Base-by-base conservation (phyloP, 2,797 vertebrate species). In the Hydrolagus colliei region DNA sequence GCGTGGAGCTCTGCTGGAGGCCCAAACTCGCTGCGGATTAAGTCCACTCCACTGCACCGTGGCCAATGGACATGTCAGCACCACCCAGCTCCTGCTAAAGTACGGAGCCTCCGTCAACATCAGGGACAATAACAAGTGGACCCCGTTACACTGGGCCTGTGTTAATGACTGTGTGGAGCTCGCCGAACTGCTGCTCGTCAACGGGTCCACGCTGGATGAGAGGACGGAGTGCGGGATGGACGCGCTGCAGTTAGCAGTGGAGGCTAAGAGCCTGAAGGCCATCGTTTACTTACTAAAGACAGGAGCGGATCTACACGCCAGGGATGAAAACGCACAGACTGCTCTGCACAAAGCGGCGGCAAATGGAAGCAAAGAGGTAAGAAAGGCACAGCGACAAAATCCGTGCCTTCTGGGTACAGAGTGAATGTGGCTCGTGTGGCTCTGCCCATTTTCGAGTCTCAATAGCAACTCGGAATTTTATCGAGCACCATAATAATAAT, bases 1-100 rank as follows among this genome's bases (percentile, higher is more conserved):
- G 73, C 91, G 90, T 11, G 92, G 93, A 12, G 92, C 92, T 0
- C 87, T 85, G 0, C 90, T 86, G 0, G 80, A 35, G 0, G 88
- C 87, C 2, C 62, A 87, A 3, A 90, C 88, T 2, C 20, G 74
- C 68, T 87, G 86, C 0, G 93, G 93, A 3, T 90, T 93, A 22
- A 91, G 91, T 0, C 90, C 93, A 2, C 90, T 94, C n/a, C 94
- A 94, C 86, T 89, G 90, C 86, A 91, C 93, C 0, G 92, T 92
- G 0, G 92, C 92, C n/a, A 88, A 91, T 0, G 93, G 93, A 3
- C 89, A 92, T 87, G 86, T 90, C 7, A 86, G 89, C 65, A 87
- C 92, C 9, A 89, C 86, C 0, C 86, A 88, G 20, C 87, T 91
- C 41, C 88, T 93, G 72, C 84, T 90, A 0, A 86, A 89, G 35